These are phyloP conservation scores for Plotosus lineatus DNA, from an alignment of 2,113 vertebrate genomes.

Conservation along the genomic window DNA sequence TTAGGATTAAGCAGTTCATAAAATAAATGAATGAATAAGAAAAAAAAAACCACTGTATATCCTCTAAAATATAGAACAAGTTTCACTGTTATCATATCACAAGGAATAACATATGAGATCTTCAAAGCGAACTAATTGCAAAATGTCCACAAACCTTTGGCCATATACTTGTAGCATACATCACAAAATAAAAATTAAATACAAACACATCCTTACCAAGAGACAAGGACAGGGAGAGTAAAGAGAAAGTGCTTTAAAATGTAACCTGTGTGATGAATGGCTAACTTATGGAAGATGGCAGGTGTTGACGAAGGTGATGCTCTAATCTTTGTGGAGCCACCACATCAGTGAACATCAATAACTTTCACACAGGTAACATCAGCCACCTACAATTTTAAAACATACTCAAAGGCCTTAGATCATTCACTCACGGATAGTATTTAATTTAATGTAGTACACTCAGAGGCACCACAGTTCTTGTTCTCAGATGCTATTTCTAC, in stretches of 20 bases:
- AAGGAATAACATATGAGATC: no score
- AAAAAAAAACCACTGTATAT: no score
- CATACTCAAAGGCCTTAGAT: slow-evolving; percentile 56
- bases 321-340: slow-evolving; percentile 50
- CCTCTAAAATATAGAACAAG: no score
- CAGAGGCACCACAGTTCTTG: background rate
- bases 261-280: slow-evolving; percentile 67
- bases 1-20: no score
- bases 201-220: background rate
- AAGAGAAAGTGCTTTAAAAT: slow-evolving; percentile 48
- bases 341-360: background rate
- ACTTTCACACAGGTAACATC: slow-evolving; percentile 44
- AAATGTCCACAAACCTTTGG: background rate
- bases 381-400: slow-evolving; percentile 73
- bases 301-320: slow-evolving; percentile 70
- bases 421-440: background rate
- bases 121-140: background rate
- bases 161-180: no score
- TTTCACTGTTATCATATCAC: no score
- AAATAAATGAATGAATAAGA: no score
- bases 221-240: slow-evolving; percentile 40
- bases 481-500: background rate
- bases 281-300: slow-evolving; percentile 71
- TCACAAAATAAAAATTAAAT: no score
- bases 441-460: background rate